Base-by-base conservation (phyloP, 2,113 vertebrate species). In the Corapipo altera region DNA sequence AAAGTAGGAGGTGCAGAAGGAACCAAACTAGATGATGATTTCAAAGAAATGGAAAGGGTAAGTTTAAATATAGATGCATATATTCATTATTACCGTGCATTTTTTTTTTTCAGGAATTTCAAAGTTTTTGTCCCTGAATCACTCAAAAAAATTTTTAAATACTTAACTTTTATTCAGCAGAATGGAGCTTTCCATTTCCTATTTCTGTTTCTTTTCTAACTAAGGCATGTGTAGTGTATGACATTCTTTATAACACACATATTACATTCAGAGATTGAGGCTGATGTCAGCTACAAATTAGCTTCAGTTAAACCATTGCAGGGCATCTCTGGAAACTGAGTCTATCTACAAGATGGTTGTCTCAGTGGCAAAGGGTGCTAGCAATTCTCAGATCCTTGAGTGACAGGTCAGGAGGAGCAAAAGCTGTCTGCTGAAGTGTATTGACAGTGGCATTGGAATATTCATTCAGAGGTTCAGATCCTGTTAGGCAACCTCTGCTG, bases 21-120 rank as follows among this genome's bases (percentile, higher is more conserved):
- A 97, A 99, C 99, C 43, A 99, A 99, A 94, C 97, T 99, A n/a
- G 99, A 99, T 94, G 98, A 98, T 70, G 99, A 99, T 94, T 99
- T 99, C 98, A 99, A 98, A 92, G 99, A 99, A 95, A 99, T 99
- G 99, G 99, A 99, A 94, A 98, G 99, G 98, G 99, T 98, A 96
- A 98, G 99, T 95, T 26, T 79, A 59, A 82, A 52, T 70, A 35
- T 37, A 71, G 14, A 37, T 66, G 35, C 4, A 0, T 75, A 13
- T 73, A 59, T 52, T 73, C 12, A 28, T 71, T 83, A 71, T 80
- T 90, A 18, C 22, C 6, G 13, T 70, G 23, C 3, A 24, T 57
- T 87, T 78, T 84, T 87, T 77, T 72, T 41, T 62, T 73, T 85
- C 10, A n/a, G 8, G 27, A 51, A 66, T 93, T 79, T 64, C 23